Conservation (phyloP, 2,888 invertebrate genomes). For the Liodrosophila aerea region DNA sequence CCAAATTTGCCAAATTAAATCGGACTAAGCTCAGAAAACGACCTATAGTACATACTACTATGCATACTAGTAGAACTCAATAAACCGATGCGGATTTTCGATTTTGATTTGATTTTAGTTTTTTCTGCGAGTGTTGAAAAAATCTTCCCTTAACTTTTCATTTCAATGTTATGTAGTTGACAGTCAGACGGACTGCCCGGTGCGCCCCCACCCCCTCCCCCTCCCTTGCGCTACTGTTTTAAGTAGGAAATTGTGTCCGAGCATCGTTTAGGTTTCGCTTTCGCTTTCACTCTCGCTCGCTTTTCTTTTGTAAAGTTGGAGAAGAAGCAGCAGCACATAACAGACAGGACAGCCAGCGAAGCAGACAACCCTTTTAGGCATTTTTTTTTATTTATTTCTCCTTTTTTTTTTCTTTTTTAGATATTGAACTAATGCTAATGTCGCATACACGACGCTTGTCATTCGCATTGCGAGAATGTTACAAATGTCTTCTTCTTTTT, state of each 20-base stretch:
- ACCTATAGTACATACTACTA: no score
- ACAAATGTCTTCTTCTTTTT: constrained; percentile 4
- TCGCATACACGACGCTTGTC: constrained; percentile 57
- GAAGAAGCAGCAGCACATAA: constrained; percentile 33
- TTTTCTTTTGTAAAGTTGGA: constrained; percentile 69
- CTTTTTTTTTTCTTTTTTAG: no score
- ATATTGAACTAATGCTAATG: constrained; percentile 47
- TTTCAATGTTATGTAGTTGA: constrained; percentile 73
- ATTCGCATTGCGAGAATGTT: constrained; percentile 35
- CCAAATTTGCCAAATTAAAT: no score
- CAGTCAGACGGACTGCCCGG: constrained; percentile 54
- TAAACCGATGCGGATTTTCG: no score
- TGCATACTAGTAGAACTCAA: no score
- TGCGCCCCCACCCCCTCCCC: not conserved
- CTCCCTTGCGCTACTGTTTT: constrained; percentile 54
- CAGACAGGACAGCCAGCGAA: not conserved
- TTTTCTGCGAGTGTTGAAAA: no score
- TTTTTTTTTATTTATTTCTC: not conserved
- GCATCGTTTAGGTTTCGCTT: constrained; percentile 38
- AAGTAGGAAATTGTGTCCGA: constrained; percentile 77
- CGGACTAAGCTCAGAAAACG: no score
- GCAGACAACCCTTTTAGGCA: constrained; percentile 70
- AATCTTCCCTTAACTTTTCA: constrained; percentile 72
- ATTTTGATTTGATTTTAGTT: no score
- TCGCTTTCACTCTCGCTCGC: constrained; percentile 3